A percentile compares a stretch with the other conserved stretches of the same genome.
phyloP scores from a whole-genome alignment of 1,140 invertebrate genomes.

The Phenacoccus solenopsis region DNA sequence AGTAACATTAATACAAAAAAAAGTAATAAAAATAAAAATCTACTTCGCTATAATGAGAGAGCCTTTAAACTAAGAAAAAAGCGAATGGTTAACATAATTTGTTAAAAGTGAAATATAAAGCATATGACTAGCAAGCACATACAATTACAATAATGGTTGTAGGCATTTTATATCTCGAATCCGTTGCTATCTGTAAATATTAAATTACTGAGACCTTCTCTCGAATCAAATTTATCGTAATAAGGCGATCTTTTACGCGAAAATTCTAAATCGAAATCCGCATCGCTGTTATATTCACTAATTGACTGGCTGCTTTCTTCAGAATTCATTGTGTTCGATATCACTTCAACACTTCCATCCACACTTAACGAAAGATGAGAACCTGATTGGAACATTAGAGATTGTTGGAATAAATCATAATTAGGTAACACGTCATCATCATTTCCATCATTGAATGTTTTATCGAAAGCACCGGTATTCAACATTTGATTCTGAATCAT shows the following conservation, averaged over 20 bases:
- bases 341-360: background rate
- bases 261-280: constrained; percentile 8
- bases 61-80: too few species aligned
- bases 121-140: background rate
- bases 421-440: background rate
- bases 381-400: background rate
- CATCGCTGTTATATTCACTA: constrained; percentile 6
- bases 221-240: background rate
- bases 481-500: constrained; percentile 49
- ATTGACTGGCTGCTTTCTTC: constrained; percentile 7
- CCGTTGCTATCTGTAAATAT: background rate
- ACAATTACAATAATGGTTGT: background rate
- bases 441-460: background rate
- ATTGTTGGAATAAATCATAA: constrained; percentile 7
- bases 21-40: too few species aligned
- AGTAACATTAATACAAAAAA: too few species aligned
- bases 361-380: constrained; percentile 3
- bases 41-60: background rate
- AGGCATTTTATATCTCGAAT: background rate
- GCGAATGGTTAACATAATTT: background rate
- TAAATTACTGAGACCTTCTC: constrained; percentile 7
- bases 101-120: background rate
- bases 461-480: background rate
- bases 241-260: background rate
- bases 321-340: background rate